Percentiles rank a stretch among this genome's conserved stretches.
Evolutionary conservation across 2,797 vertebrate species (phyloP).

Genomic region (Decapterus maruadsi): DNA sequence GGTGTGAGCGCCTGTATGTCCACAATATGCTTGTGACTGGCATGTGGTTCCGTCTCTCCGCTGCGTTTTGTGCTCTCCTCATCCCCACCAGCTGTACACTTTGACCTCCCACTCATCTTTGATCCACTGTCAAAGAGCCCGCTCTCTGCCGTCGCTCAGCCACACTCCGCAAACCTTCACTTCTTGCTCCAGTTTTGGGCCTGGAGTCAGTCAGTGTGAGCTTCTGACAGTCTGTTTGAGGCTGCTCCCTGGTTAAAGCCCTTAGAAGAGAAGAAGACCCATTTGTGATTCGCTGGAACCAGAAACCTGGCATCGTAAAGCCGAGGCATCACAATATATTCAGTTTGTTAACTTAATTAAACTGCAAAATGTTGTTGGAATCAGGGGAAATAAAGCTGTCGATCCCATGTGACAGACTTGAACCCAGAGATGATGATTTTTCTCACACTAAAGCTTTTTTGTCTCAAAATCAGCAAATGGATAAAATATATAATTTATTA

Average conservation of each 20-base stretch:
- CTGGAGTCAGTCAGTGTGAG: slow-evolving; percentile 68
- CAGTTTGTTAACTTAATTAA: slow-evolving; percentile 58
- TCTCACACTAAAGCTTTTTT: background rate
- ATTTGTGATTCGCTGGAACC: slow-evolving; percentile 59
- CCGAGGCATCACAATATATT: slow-evolving; percentile 28
- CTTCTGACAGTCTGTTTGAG: slow-evolving; percentile 75
- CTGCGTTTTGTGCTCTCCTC: slow-evolving; percentile 59
- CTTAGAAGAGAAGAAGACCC: slow-evolving; percentile 62
- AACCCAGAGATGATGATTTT: slow-evolving; percentile 11
- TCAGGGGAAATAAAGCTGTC: slow-evolving; percentile 36
- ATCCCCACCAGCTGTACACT: slow-evolving; percentile 81
- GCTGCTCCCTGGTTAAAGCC: slow-evolving; percentile 56
- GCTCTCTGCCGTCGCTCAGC: slow-evolving; percentile 71
- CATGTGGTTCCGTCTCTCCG: slow-evolving; percentile 52
- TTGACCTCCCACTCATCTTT: slow-evolving; percentile 83
- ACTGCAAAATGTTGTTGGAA: slow-evolving; percentile 40
- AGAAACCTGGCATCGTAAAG: slow-evolving; percentile 23
- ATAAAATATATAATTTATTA: background rate
- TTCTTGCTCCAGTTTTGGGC: slow-evolving; percentile 75
- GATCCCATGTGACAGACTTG: slow-evolving; percentile 11
- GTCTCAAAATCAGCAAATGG: slow-evolving; percentile 8
- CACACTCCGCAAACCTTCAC: slow-evolving; percentile 69
- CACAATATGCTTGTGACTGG: slow-evolving; percentile 55
- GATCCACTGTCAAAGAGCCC: slow-evolving; percentile 82
- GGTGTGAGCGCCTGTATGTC: slow-evolving; percentile 15